Evolutionary conservation across 2,797 vertebrate genomes (phyloP), one percentile per base, ranked within the genome.

Genomic region (Sebastes itinus): DNA sequence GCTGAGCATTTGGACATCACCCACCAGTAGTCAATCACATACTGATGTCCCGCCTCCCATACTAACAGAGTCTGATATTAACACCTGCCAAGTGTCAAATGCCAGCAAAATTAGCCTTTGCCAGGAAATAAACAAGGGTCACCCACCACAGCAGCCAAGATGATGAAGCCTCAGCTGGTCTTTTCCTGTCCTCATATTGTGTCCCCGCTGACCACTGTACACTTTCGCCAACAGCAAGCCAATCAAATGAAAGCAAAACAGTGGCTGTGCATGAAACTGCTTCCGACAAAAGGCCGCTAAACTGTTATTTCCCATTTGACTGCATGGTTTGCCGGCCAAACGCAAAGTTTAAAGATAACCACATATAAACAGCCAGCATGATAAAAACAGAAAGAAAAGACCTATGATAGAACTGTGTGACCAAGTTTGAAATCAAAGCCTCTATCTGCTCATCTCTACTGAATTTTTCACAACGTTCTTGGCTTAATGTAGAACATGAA

Each of bases 71-170:
- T 88, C 85, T 72, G 49, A 76, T 86, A 80, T 84, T 35, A 91
- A 85, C 88, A 92, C 89, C 87, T 92, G 89, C 91, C 91, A 92
- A 92, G 83, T 73, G 83, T 86, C 82, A 90, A 85, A 85, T 87
- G 90, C 84, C 90, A 88, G 85, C 58, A 74, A 85, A 81, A 88
- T 78, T 22, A 67, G 72, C 61, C 80, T 81, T 73, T 87, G 89
- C 81, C 86, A 84, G 84, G 83, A 90, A 91, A 91, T 88, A 91
- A 92, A 87, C 88, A 90, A 88, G 82, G 82, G 82, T 92, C 81
- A 83, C 46, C 76, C 80, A 71, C 78, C 74, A 76, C 69, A 72
- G 62, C 52, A 66, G 86, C 88, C 83, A 88, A 85, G 71, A 88
- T 59, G 82, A 84, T 87, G 74, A 90, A 63, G 87, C 78, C 87